Base-by-base conservation (phyloP, 2,113 vertebrate genomes). In the Anarrhichthys ocellatus region DNA sequence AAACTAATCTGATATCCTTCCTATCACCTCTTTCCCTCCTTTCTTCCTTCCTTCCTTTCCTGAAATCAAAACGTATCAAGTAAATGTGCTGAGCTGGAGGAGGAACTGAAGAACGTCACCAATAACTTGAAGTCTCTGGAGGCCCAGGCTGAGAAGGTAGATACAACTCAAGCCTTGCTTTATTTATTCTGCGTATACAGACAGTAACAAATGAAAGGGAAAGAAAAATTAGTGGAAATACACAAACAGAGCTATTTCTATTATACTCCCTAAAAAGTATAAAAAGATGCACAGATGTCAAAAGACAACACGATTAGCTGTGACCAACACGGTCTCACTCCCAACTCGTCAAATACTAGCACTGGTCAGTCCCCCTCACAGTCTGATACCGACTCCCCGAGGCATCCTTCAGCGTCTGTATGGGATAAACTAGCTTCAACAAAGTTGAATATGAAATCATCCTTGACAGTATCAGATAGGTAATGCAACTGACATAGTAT, bases 81-180 rank as follows among this genome's bases (percentile, higher is more conserved):
- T 93, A 99, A 99, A 95, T 99, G 97, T 93, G 97, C 97, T 63
- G 97, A 99, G 91, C 96, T 99, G 93, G 98, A 99, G 91, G 98
- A 99, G 59, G 97, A 99, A 92, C 95, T 99, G 96, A 99, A 99
- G 96, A 99, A 97, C 90, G 97, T 99, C 94, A 98, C 97, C 92
- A 99, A 99, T 94, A 99, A 99, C 94, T 95, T 99, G 92, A 99
- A 99, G 93, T 98, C 97, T 92, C 95, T 99, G 96, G 98, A 99
- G 95, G 98, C 98, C 88, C 97, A 97, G 95, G 97, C 97, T 69
- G 98, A 99, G 93, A 99, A 99, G 97, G 98, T 99, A 97, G 44
- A 38, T 6, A 6, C 8, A 29, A 6, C 27, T 61, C 27, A 13
- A 24, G 24, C 52, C 52, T 6, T 11, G 22, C 20, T 66, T 29